phyloP scores from a whole-genome alignment of 2,888 invertebrate genomes.

The Malthinus flaveolus region DNA sequence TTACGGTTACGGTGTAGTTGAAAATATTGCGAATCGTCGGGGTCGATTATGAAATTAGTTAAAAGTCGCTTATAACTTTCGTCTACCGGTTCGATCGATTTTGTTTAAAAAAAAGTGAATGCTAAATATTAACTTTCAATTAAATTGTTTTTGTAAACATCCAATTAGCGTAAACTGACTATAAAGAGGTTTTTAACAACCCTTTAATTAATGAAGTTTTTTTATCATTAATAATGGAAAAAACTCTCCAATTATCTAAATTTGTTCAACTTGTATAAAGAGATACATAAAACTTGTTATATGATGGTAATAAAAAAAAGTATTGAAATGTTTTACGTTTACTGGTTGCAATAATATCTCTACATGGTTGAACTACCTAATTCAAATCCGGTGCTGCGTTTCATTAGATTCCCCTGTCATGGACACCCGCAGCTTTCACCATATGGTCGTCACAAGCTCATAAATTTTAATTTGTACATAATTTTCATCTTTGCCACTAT shows the following conservation, averaged over 20 bases:
- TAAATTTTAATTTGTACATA: slow-evolving; percentile 45
- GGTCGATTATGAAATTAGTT: too few species aligned
- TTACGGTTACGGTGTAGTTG: too few species aligned
- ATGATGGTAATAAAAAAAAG: background rate
- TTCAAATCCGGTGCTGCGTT: slow-evolving; percentile 26
- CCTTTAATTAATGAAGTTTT: background rate
- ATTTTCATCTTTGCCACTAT: slow-evolving; percentile 33
- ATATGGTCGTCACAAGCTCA: slow-evolving; percentile 41
- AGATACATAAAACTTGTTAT: background rate
- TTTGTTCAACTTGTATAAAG: background rate
- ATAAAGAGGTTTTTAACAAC: background rate
- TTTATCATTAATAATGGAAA: background rate
- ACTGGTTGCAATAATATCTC: background rate
- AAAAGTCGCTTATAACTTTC: too few species aligned
- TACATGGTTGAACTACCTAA: slow-evolving; percentile 12
- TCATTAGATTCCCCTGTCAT: slow-evolving; percentile 35
- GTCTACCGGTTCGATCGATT: too few species aligned
- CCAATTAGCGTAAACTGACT: too few species aligned
- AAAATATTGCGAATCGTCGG: too few species aligned
- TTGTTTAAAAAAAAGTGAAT: too few species aligned
- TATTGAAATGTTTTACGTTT: background rate
- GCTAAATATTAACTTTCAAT: too few species aligned
- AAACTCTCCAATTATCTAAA: too few species aligned
- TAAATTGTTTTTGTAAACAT: too few species aligned
- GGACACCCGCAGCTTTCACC: slow-evolving; percentile 41